phyloP scores from a whole-genome alignment of 2,797 vertebrate species.

The Cottoperca gobio region DNA sequence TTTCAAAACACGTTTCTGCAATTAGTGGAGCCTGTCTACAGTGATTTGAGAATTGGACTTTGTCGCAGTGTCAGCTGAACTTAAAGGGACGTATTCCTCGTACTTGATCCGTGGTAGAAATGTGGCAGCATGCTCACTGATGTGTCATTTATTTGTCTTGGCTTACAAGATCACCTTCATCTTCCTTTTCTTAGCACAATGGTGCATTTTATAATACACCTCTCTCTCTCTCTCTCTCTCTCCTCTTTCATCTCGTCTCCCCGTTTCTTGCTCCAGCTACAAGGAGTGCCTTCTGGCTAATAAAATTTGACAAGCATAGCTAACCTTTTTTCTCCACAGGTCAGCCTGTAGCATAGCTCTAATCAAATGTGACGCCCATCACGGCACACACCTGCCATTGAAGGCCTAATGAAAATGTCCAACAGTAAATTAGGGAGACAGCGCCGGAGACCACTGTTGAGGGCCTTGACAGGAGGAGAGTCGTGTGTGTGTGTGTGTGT shows the following conservation, averaged over 20 bases:
- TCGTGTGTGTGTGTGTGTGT: no score
- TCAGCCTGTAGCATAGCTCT: constrained; percentile 75
- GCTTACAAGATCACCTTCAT: constrained; percentile 45
- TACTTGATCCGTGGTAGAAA: constrained; percentile 4
- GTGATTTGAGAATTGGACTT: constrained; percentile 34
- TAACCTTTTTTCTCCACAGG: constrained; percentile 86
- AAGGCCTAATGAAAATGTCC: constrained; percentile 84
- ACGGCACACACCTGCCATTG: constrained; percentile 80
- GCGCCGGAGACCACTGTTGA: constrained; percentile 49
- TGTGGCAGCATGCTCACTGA: constrained; percentile 15
- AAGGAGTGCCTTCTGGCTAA: constrained; percentile 83
- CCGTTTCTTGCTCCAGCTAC: constrained; percentile 59
- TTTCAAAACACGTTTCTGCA: constrained; percentile 23
- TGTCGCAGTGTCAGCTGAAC: constrained; percentile 39
- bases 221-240: constrained; percentile 12
- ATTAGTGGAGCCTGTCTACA: constrained; percentile 43
- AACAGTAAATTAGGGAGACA: constrained; percentile 77
- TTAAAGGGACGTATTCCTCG: constrained; percentile 4
- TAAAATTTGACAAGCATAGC: constrained; percentile 93
- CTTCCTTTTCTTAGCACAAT: constrained; percentile 37
- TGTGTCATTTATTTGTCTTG: constrained; percentile 38
- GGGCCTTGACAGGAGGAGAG: constrained; percentile 33
- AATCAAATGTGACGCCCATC: constrained; percentile 94
- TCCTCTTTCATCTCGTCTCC: constrained; percentile 72
- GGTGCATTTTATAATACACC: constrained; percentile 31